A percentile compares a stretch with the other conserved stretches of the same genome.
phyloP scores from a whole-genome alignment of 2,888 invertebrate genomes.

The Sarcophaga caerulescens region DNA sequence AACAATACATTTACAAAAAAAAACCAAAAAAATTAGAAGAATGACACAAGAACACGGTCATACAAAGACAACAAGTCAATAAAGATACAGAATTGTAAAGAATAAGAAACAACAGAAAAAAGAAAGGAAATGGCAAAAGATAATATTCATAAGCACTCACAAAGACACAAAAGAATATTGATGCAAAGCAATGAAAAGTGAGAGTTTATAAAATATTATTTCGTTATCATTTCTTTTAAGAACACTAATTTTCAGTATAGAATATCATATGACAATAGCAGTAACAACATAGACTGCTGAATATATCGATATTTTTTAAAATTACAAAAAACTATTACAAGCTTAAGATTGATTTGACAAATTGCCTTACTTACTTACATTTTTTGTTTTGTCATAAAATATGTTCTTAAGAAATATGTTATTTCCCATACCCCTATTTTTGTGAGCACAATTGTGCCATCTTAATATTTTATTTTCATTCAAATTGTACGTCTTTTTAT shows the following conservation, averaged over 20 bases:
- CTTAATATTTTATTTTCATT: neutral
- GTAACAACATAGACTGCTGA: too few relatives aligned
- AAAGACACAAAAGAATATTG: neutral
- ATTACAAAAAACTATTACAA: too few relatives aligned
- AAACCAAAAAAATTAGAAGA: neutral
- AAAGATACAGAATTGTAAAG: conserved; percentile 1
- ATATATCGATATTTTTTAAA: too few relatives aligned
- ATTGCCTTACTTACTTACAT: too few relatives aligned
- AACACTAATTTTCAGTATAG: neutral
- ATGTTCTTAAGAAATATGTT: too few relatives aligned
- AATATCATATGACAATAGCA: neutral
- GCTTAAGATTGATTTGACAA: too few relatives aligned
- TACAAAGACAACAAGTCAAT: conserved; percentile 52
- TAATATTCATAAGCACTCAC: neutral
- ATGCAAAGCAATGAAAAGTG: neutral
- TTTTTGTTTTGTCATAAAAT: too few relatives aligned
- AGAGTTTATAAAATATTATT: neutral
- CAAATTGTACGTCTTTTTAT: neutral
- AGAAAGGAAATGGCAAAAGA: neutral
- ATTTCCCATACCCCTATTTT: too few relatives aligned
- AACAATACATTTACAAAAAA: neutral
- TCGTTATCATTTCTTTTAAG: neutral
- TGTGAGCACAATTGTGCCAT: neutral
- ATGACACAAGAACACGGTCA: conserved; percentile 41
- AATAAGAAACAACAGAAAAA: neutral